Base-by-base conservation (phyloP, 2,888 invertebrate species). In the Drosophila stalkeri region DNA sequence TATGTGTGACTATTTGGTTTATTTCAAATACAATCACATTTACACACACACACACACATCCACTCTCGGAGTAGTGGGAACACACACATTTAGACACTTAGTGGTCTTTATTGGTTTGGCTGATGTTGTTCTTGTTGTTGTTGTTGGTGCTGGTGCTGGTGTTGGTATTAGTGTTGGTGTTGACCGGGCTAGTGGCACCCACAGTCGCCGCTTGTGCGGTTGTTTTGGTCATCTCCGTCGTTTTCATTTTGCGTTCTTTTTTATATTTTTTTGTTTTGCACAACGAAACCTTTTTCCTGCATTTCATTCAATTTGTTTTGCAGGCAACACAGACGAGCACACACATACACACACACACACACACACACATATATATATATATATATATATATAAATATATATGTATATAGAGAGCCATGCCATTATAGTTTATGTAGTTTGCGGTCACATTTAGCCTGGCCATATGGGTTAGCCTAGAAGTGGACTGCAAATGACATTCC, bases 1-100 rank as follows among this genome's bases (percentile, higher is more conserved):
- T 86, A 90, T 89, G 85, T 90, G 90, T 81, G 85, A 86, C 90
- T 86, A 89, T 85, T 85, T 86, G 85, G 87, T 85, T 85, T 89
- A 85, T 90, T 84, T 90, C 87, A 89, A 89, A 86, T 89, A 86
- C 87, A 86, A 90, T 86, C 90, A 86, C 90, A 89, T 86, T 77
- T 82, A 59, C 72, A 61, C 44, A 46, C 20, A 77, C 56, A 72
- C 27, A 59, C 37, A 64, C 47, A 59, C 49, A 49, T 9, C 1
- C 33, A 33, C 9, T 9, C 46, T 23, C 8, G 65, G 47, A 66
- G 62, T 35, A 76, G 43, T 31, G 56, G 56, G 23, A 43, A 59
- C 70, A 68, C 68, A 82, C 75, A 80, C 89, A 90, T 75, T 81
- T 68, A 65, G 88, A 86, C 90, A 87, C 86, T 90, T 86, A 90